Percentiles rank a stretch among this genome's conserved stretches.
Conservation (phyloP, 2,888 invertebrate species). For the Saturnia pavonia region DNA sequence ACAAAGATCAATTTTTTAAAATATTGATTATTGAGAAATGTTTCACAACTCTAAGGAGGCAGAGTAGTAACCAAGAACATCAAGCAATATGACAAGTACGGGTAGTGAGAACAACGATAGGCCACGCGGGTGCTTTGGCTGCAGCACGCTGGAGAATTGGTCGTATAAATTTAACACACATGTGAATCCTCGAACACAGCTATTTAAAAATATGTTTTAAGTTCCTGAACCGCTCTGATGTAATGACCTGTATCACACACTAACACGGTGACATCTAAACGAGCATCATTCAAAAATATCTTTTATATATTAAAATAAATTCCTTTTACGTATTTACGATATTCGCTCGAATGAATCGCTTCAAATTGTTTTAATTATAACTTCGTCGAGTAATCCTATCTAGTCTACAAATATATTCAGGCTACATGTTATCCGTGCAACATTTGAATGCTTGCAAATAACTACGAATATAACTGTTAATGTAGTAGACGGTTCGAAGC, state of each 20-base stretch:
- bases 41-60: too few species aligned
- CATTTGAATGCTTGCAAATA: neutral
- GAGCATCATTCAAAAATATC: constrained; percentile 31
- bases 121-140: too few species aligned
- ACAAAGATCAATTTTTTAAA: too few species aligned
- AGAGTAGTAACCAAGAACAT: too few species aligned
- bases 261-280: constrained; percentile 39
- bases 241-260: constrained; percentile 30
- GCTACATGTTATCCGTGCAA: neutral
- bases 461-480: too few species aligned
- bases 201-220: neutral
- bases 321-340: constrained; percentile 22
- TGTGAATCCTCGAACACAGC: too few species aligned
- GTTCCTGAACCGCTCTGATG: neutral
- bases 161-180: too few species aligned
- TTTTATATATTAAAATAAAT: constrained; percentile 24
- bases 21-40: too few species aligned
- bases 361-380: constrained; percentile 20
- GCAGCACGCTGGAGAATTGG: too few species aligned
- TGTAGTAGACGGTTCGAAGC: too few species aligned
- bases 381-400: neutral
- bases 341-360: constrained; percentile 19
- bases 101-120: too few species aligned
- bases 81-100: too few species aligned
- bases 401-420: neutral